A percentile compares a stretch with the other conserved stretches of the same genome.
Evolutionary conservation across 2,797 vertebrate genomes (phyloP).

Genomic region (Gymnopithys bicolor): DNA sequence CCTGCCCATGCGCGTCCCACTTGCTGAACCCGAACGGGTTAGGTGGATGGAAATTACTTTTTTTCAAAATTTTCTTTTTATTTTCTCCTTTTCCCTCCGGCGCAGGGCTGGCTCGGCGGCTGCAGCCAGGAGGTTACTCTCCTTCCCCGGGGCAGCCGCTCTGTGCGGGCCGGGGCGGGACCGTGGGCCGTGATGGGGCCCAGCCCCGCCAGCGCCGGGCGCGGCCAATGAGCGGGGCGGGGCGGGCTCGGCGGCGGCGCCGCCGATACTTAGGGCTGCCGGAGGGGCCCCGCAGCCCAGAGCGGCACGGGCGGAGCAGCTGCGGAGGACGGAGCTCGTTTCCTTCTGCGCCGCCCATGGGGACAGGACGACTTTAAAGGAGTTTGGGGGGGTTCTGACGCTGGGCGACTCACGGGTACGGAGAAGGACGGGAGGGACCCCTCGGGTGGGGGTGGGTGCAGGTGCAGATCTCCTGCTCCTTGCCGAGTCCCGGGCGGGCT

Average conservation of each 20-base stretch:
- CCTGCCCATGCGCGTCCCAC: neutral
- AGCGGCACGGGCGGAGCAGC: neutral
- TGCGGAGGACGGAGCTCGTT: neutral
- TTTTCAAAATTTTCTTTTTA: fast-evolving
- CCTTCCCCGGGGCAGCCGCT: no score
- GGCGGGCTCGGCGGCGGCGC: conserved; percentile 61
- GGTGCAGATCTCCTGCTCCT: neutral
- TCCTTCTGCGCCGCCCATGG: conserved; percentile 73
- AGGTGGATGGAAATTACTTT: fast-evolving
- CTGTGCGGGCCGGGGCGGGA: no score
- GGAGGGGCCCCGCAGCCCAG: neutral
- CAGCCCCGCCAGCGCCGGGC: neutral
- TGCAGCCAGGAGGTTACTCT: no score
- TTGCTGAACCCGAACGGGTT: neutral
- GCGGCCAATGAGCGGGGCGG: conserved; percentile 68
- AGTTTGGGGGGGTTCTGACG: conserved; percentile 70
- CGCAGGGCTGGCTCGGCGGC: no score
- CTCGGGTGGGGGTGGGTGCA: no score
- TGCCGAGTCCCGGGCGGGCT: neutral
- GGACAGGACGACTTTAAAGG: conserved; percentile 78
- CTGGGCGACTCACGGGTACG: conserved; percentile 76
- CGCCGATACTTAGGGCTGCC: conserved; percentile 65
- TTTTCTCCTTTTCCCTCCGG: no score
- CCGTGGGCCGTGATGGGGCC: neutral
- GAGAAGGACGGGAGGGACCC: neutral